Conservation (phyloP, 2,113 vertebrate species). For the Chionodraco myersi region DNA sequence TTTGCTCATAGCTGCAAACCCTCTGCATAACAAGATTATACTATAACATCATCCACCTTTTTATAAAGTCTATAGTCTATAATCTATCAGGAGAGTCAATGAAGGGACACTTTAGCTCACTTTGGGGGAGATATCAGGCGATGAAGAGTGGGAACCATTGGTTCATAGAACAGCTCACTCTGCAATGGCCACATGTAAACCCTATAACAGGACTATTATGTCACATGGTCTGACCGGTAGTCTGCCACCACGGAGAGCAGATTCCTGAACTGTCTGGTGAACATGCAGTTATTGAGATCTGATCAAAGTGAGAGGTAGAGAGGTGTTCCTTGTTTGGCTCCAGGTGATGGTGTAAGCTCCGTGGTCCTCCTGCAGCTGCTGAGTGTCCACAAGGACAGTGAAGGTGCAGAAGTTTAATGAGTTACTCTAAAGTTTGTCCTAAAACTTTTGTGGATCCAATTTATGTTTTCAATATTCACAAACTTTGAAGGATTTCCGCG, state of each 20-base stretch:
- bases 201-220: not conserved
- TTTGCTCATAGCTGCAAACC: not conserved
- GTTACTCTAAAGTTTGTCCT: slow-evolving; percentile 22
- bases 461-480: slow-evolving; percentile 50
- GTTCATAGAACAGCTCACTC: too few species aligned
- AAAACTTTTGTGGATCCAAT: slow-evolving; percentile 60
- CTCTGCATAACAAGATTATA: not conserved
- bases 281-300: not conserved
- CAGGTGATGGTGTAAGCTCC: not conserved
- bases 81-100: too few species aligned
- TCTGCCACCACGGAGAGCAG: not conserved
- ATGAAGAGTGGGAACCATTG: too few species aligned
- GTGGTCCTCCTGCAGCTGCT: slow-evolving; percentile 25
- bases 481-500: slow-evolving; percentile 64
- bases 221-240: not conserved
- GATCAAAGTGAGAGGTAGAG: not conserved
- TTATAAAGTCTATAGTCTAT: too few species aligned
- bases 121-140: too few species aligned
- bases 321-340: not conserved
- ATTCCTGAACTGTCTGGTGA: not conserved
- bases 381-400: slow-evolving; percentile 16
- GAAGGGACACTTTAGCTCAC: too few species aligned
- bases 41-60: not conserved
- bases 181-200: too few species aligned
- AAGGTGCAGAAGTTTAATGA: slow-evolving; percentile 11